phyloP scores from a whole-genome alignment of 1,140 invertebrate species.

The Tetramorium parvispinum region DNA sequence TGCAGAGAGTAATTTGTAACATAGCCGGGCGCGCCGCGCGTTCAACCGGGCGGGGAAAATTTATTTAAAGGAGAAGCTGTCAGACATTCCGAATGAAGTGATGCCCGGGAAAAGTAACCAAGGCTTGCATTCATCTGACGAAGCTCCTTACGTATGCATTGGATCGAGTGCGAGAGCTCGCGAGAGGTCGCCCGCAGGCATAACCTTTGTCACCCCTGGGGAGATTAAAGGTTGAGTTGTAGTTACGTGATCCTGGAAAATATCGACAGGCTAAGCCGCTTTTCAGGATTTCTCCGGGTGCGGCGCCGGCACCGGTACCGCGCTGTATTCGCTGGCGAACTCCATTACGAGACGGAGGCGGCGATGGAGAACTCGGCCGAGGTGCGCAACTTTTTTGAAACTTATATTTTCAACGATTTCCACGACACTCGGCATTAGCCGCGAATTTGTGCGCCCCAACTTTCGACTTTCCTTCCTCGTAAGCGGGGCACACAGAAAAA shows the following conservation, averaged over 20 bases:
- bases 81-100: slow-evolving; percentile 11
- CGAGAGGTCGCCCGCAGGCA: slow-evolving; percentile 36
- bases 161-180: slow-evolving; percentile 24
- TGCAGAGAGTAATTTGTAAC: slow-evolving; percentile 49
- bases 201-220: slow-evolving; percentile 31
- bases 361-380: background rate
- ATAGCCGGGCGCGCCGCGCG: background rate
- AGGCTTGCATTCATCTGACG: slow-evolving; percentile 31
- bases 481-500: slow-evolving; percentile 9
- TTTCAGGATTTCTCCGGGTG: slow-evolving; percentile 8
- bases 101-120: slow-evolving; percentile 16
- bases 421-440: slow-evolving; percentile 34
- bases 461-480: background rate
- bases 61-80: slow-evolving; percentile 51
- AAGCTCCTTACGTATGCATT: slow-evolving; percentile 53
- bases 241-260: slow-evolving; percentile 44
- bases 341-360: slow-evolving; percentile 4
- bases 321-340: background rate
- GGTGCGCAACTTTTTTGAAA: slow-evolving; percentile 28
- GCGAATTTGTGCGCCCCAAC: background rate
- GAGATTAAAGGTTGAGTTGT: slow-evolving; percentile 49
- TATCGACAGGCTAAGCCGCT: slow-evolving; percentile 32
- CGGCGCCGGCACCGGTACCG: too few relatives aligned
- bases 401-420: slow-evolving; percentile 42
- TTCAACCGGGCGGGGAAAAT: slow-evolving; percentile 40